Percentiles rank a stretch among this genome's conserved stretches.
These are phyloP conservation scores for Camponotus floridanus DNA, from an alignment of 1,140 invertebrate genomes.

Conservation along the genomic window DNA sequence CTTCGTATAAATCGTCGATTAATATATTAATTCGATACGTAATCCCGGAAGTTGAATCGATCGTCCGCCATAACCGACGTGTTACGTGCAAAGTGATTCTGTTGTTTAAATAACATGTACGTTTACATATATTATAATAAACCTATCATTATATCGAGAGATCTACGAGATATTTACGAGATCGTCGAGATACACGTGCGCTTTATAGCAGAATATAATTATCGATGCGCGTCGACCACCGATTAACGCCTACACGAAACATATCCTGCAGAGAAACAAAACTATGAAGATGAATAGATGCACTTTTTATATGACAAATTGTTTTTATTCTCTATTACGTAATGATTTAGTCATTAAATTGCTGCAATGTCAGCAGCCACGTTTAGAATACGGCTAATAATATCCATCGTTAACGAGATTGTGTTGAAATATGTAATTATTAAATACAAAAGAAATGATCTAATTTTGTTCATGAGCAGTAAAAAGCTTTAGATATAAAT, in stretches of 20 bases:
- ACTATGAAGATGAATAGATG: not conserved
- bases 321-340: constrained; percentile 10
- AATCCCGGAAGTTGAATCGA: constrained; percentile 38
- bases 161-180: no score
- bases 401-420: no score
- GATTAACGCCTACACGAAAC: constrained; percentile 18
- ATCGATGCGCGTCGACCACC: constrained; percentile 13
- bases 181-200: not conserved
- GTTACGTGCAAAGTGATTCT: not conserved
- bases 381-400: not conserved
- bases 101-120: not conserved
- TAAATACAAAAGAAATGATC: not conserved
- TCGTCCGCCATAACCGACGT: not conserved
- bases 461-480: no score
- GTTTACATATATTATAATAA: constrained; percentile 44
- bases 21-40: not conserved
- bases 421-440: not conserved
- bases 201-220: constrained; percentile 49
- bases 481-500: not conserved
- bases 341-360: constrained; percentile 8
- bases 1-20: not conserved
- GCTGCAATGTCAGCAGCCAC: not conserved
- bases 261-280: not conserved
- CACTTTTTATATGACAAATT: constrained; percentile 3
- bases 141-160: not conserved